These are phyloP conservation scores for Gadopsis marmoratus DNA, from an alignment of 2,797 vertebrate species.

Conservation along the genomic window DNA sequence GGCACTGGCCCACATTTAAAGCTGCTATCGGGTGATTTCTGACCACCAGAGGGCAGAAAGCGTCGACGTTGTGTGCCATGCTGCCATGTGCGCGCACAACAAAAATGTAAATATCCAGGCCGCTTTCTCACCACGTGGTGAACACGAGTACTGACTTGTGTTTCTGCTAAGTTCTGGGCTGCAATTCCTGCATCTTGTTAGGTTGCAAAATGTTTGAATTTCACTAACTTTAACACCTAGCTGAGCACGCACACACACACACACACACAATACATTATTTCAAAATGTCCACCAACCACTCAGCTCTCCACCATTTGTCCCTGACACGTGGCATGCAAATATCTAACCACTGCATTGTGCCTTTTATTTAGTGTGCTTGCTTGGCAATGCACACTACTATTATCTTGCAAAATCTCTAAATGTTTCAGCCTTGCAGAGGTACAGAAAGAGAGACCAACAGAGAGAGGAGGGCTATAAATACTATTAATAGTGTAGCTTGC, in stretches of 20 bases:
- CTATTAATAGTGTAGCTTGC: not conserved
- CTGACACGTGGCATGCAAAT: not conserved
- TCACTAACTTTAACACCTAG: not conserved
- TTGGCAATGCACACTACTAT: not conserved
- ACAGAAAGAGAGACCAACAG: not conserved
- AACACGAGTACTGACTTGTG: not conserved
- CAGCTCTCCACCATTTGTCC: not conserved
- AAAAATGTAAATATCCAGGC: not conserved
- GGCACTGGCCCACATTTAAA: not conserved
- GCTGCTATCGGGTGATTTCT: not conserved
- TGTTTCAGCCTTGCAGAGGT: not conserved
- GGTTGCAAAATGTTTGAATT: constrained; percentile 2
- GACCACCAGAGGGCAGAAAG: constrained; percentile 16
- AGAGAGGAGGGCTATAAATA: not conserved
- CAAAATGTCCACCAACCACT: not conserved
- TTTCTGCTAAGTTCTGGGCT: not conserved
- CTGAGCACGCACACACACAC: not conserved
- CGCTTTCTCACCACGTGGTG: not conserved
- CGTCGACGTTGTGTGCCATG: not conserved
- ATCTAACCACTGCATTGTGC: not conserved
- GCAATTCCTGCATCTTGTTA: not conserved
- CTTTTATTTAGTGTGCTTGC: not conserved
- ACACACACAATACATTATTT: not conserved
- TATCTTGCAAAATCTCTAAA: not conserved
- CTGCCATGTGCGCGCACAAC: not conserved